Conservation (phyloP, 2,888 invertebrate genomes). For the Celastrina argiolus region DNA sequence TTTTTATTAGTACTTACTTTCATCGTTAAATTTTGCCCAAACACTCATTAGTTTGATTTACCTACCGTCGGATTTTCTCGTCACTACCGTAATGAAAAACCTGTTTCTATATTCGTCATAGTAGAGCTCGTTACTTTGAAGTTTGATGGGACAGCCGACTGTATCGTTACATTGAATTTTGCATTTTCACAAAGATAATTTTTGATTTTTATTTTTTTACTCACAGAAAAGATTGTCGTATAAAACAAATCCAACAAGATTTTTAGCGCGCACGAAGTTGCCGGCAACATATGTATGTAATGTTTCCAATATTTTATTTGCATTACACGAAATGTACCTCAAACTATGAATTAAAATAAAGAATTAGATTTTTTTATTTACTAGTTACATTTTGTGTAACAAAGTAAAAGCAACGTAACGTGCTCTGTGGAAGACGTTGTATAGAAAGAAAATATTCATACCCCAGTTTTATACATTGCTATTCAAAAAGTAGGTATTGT, state of each 20-base stretch:
- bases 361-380: background rate
- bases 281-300: too few relatives aligned
- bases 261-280: too few relatives aligned
- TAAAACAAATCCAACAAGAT: too few relatives aligned
- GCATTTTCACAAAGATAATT: too few relatives aligned
- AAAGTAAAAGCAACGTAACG: background rate
- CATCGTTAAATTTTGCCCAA: too few relatives aligned
- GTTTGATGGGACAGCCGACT: background rate
- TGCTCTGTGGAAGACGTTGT: background rate
- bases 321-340: too few relatives aligned
- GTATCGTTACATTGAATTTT: background rate
- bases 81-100: background rate
- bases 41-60: too few relatives aligned
- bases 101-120: background rate
- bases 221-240: too few relatives aligned
- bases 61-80: background rate
- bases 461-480: background rate
- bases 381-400: too few relatives aligned
- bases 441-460: background rate
- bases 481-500: background rate
- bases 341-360: background rate
- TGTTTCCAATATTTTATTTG: too few relatives aligned
- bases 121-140: background rate
- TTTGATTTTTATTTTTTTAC: too few relatives aligned
- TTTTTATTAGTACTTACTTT: too few relatives aligned